A percentile compares a stretch with the other conserved stretches of the same genome.
phyloP scores from a whole-genome alignment of 2,113 vertebrate genomes.

The Uria lomvia region DNA sequence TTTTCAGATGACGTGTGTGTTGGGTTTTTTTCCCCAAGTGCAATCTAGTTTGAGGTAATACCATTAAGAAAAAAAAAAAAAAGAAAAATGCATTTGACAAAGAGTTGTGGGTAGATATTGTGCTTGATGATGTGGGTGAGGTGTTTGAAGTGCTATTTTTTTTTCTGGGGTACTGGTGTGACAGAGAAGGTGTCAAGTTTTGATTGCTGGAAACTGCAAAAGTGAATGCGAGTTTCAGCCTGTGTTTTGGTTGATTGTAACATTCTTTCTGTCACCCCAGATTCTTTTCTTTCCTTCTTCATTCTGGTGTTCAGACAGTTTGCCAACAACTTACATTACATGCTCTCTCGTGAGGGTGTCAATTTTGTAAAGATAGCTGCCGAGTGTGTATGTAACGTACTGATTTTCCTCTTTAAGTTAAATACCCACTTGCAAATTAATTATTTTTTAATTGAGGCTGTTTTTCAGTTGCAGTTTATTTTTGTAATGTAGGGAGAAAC shows the following conservation, averaged over 20 bases:
- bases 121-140: constrained; percentile 28
- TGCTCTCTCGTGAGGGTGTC: neutral
- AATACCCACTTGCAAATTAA: neutral
- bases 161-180: neutral
- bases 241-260: constrained; percentile 14
- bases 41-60: neutral
- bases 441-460: neutral
- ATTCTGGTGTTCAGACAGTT: neutral
- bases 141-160: constrained; percentile 41
- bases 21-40: neutral
- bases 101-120: neutral
- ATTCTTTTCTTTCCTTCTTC: constrained; percentile 1
- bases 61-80: neutral
- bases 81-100: neutral
- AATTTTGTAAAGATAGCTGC: neutral
- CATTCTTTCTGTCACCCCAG: neutral
- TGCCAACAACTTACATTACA: neutral
- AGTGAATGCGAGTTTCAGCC: neutral
- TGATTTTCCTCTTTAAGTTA: neutral
- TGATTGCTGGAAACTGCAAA: constrained; percentile 31
- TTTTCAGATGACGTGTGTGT: neutral
- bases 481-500: neutral
- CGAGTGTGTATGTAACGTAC: neutral
- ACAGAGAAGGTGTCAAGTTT: constrained; percentile 21
- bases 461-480: neutral